Evolutionary conservation across 1,140 invertebrate species (phyloP), one percentile per base, ranked within the genome.

Genomic region (Trissolcus basalis): DNA sequence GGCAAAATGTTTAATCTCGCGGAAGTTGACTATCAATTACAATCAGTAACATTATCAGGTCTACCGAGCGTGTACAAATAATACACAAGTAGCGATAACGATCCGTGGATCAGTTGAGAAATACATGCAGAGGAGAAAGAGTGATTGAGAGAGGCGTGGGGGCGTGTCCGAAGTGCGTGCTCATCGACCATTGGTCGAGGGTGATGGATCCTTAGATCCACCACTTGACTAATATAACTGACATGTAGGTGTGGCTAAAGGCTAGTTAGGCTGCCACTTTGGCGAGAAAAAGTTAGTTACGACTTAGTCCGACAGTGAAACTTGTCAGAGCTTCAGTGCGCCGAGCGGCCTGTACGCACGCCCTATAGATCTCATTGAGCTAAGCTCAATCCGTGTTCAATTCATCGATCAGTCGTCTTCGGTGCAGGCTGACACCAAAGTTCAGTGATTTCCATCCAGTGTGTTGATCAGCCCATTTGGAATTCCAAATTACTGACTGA

Each of bases 211-310:
- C n/a, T 0, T 33, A 45, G 50, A 59, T 68, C 63, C 63, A 64
- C 65, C 58, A 59, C 60, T 64, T 54, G 0, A 13, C 19, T 19
- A 39, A 47, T 50, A 74, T 53, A 51, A 11, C 14, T 67, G 5
- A 13, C 44, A 43, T 8, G 68, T 63, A 71, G 82, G 83, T 76
- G 82, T 80, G 80, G 77, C 81, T 41, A 73, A n/a, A 4, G 60
- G 65, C 69, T 80, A 82, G 79, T 83, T 77, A 83, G 58, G 33
- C 55, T 41, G 53, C 43, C 61, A 76, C 39, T 49, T 60, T 54
- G 50, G 16, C 12, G 35, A 45, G 8, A 39, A 32, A 9, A 74
- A 16, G 39, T 74, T 82, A 85, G 83, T 85, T 27, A 39, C 70
- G 63, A 70, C 76, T 81, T 72, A 44, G 43, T 14, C 36, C 70